Conservation (phyloP, 2,797 vertebrate genomes). For the Pteronotus mesoamericanus region DNA sequence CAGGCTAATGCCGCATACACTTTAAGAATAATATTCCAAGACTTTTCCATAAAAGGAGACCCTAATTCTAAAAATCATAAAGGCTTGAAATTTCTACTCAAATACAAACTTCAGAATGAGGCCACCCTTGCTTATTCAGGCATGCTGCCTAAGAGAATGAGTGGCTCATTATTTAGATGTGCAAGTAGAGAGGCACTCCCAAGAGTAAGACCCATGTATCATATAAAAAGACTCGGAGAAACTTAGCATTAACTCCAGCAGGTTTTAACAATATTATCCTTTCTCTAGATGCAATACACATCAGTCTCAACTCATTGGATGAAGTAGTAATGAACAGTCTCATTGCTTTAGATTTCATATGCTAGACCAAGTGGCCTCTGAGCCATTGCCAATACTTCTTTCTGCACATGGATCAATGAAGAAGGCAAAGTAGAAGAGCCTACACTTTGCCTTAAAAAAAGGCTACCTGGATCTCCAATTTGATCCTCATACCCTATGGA, state of each 20-base stretch:
- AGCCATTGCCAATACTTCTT: neutral
- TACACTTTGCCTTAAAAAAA: neutral
- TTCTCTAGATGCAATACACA: neutral
- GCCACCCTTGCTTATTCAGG: neutral
- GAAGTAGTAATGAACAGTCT: neutral
- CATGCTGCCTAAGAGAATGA: neutral
- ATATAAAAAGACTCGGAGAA: neutral
- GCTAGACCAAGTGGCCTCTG: neutral
- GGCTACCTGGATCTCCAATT: neutral
- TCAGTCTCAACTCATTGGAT: neutral
- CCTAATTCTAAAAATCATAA: neutral
- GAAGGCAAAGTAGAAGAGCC: neutral
- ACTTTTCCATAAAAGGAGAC: neutral
- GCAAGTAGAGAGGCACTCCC: neutral
- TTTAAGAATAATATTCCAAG: neutral
- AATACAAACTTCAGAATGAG: neutral
- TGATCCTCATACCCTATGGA: neutral
- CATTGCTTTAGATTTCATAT: neutral
- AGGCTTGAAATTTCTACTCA: slow-evolving; percentile 9
- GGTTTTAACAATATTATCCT: neutral
- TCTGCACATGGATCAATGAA: neutral
- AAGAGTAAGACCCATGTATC: neutral
- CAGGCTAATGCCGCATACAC: neutral
- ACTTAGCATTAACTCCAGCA: neutral
- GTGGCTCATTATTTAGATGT: neutral